Base-by-base conservation (phyloP, 2,113 vertebrate genomes). In the Pomatorhinus ruficollis region DNA sequence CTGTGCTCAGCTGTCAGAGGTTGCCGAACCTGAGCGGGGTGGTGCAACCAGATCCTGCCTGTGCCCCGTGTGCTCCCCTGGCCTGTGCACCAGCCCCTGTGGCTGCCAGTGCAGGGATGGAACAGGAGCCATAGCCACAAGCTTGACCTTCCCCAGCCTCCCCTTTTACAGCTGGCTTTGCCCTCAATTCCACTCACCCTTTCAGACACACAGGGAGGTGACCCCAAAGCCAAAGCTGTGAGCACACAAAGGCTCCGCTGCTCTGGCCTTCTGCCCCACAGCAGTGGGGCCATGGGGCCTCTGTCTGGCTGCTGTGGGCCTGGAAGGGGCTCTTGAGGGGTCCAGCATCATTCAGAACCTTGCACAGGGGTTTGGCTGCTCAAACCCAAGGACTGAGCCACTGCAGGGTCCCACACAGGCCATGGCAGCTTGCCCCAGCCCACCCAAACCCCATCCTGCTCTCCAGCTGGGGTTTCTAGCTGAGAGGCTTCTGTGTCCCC, bases 1-100 rank as follows among this genome's bases (percentile, higher is more conserved):
- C 96, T 93, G 94, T 95, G 96, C 94, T 97, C 96, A 97, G 95
- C 96, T 97, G 96, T 95, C 95, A 87, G 93, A 88, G 94, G 95
- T 70, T 93, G 93, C 94, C 3, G 71, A 76, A 91, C 94, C 92
- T 11, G 42, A 33, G 76, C 12, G 8, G 92, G 90, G 63, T 9
- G 68, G 45, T 93, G 95, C 86, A 97, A 93, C 40, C 81, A 77
- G 94, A 97, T 83, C 50, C 59, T 11, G 72, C 86, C 90, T 2
- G 33, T 40, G 78, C 78, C 87, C 6, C 2, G 24, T 35, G 74
- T 25, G 7, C 83, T 84, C 72, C 72, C 82, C 72, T 33, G 27
- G 72, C 54, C 76, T 2, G 13, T 2, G 87, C 86, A 59, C 47
- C 65, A 33, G 65, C 35, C 81, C 69, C 52, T 8, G 27, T n/a